Conservation (phyloP, 2,797 vertebrate genomes). For the Pelodytes ibericus region DNA sequence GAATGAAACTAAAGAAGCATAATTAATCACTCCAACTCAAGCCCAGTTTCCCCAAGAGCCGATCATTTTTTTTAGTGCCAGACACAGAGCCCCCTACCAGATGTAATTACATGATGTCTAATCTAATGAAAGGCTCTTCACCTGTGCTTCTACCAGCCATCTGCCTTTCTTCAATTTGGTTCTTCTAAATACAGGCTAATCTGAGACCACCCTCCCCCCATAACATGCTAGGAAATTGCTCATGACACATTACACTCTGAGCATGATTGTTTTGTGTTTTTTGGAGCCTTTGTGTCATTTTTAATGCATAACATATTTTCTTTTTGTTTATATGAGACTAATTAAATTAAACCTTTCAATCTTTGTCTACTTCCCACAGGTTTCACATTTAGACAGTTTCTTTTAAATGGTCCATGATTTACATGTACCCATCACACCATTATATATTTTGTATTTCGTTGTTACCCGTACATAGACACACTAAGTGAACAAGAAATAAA, state of each 20-base stretch:
- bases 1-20: not conserved
- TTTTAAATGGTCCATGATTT: not conserved
- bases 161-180: not conserved
- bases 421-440: no score
- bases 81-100: not conserved
- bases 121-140: not conserved
- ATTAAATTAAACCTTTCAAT: not conserved
- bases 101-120: slow-evolving; percentile 4
- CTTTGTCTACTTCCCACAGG: not conserved
- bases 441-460: not conserved
- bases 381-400: not conserved
- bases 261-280: not conserved
- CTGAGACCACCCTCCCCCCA: no score
- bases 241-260: not conserved
- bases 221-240: not conserved
- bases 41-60: not conserved
- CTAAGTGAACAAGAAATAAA: not conserved
- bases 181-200: not conserved
- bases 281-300: not conserved
- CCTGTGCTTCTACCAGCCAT: not conserved
- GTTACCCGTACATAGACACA: not conserved
- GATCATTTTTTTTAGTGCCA: not conserved
- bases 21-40: not conserved
- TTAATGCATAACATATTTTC: not conserved
- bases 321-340: not conserved